phyloP scores from a whole-genome alignment of 1,140 invertebrate genomes.

The Acromyrmex heyeri region DNA sequence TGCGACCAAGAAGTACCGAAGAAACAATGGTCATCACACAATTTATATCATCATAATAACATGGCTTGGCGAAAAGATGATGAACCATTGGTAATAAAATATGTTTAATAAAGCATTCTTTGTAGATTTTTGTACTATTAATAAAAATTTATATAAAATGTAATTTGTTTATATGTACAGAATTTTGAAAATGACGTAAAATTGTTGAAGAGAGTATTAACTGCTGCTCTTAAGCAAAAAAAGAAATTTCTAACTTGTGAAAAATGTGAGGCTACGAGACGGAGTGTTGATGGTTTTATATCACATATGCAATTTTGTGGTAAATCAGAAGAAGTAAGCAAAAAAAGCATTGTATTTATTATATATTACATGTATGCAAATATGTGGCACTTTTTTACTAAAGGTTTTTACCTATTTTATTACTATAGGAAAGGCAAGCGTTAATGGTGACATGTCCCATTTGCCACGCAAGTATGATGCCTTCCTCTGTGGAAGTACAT shows the following conservation, averaged over 20 bases:
- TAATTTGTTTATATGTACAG: constrained; percentile 75
- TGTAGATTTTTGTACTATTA: constrained; percentile 22
- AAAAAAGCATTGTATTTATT: neutral
- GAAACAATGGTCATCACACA: constrained; percentile 84
- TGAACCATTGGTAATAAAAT: constrained; percentile 79
- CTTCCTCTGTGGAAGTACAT: constrained; percentile 88
- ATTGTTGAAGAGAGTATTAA: constrained; percentile 78
- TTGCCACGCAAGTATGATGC: constrained; percentile 87
- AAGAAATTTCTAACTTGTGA: constrained; percentile 87
- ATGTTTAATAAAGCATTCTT: constrained; percentile 17
- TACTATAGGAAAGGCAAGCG: constrained; percentile 84
- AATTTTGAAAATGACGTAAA: constrained; percentile 83
- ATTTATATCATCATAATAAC: constrained; percentile 85
- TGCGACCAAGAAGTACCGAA: constrained; percentile 40
- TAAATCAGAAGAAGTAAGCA: constrained; percentile 87
- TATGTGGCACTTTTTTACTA: neutral
- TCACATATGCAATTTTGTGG: constrained; percentile 89
- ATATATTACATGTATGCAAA: neutral
- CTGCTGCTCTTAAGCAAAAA: constrained; percentile 77
- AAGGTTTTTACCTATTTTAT: neutral
- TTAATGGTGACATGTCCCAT: constrained; percentile 87
- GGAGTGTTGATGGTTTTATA: constrained; percentile 88
- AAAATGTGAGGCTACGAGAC: constrained; percentile 86
- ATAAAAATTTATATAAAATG: constrained; percentile 45
- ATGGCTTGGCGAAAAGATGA: constrained; percentile 85